Conservation (phyloP, 2,797 vertebrate species). For the Urophycis tenuis region DNA sequence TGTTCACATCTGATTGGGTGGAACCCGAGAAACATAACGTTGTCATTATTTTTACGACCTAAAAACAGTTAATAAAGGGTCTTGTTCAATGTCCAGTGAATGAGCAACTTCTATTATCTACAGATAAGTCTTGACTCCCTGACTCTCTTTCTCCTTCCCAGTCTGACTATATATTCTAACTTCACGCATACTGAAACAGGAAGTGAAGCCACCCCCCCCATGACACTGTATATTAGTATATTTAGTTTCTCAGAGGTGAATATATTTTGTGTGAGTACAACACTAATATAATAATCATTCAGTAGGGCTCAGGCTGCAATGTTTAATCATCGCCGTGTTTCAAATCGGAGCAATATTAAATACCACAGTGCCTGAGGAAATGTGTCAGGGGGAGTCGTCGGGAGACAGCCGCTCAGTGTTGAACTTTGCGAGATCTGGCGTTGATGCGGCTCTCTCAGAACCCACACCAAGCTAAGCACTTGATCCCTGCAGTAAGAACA, state of each 20-base stretch:
- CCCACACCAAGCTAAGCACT: background rate
- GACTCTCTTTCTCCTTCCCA: background rate
- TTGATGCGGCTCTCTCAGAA: background rate
- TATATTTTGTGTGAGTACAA: background rate
- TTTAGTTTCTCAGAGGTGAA: background rate
- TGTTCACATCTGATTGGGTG: background rate
- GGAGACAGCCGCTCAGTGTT: conserved; percentile 16
- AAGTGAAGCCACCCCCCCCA: too few species aligned
- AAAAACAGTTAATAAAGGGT: background rate
- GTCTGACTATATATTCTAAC: background rate
- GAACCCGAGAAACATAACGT: background rate
- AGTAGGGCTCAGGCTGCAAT: background rate
- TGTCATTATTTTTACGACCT: background rate
- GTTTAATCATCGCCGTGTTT: conserved; percentile 27
- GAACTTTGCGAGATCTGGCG: background rate
- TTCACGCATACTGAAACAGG: background rate
- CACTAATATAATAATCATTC: too few species aligned
- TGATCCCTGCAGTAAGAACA: background rate
- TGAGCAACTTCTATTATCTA: background rate
- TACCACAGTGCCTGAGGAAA: conserved; percentile 34
- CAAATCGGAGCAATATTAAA: conserved; percentile 36
- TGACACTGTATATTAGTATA: background rate
- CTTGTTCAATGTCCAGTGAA: background rate
- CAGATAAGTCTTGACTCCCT: background rate
- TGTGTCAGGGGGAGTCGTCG: conserved; percentile 34